Percentiles rank a stretch among this genome's conserved stretches.
Evolutionary conservation across 2,888 invertebrate species (phyloP).

Genomic region (Coecobrya sp.): DNA sequence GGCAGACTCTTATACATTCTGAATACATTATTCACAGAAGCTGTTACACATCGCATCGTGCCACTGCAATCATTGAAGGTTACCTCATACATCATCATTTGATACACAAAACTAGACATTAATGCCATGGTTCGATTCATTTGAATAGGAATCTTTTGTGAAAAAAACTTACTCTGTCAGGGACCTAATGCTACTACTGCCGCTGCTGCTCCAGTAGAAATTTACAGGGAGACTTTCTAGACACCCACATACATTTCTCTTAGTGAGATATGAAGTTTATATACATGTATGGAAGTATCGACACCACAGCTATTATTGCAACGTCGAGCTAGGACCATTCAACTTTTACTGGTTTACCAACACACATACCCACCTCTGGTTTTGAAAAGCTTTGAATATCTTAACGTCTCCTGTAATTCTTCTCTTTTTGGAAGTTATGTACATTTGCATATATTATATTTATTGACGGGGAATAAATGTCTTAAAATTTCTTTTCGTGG

Average conservation of each 20-base stretch:
- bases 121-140: slow-evolving; percentile 73
- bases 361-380: neutral
- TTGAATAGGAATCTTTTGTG: slow-evolving; percentile 59
- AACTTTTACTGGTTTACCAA: neutral
- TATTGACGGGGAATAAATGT: slow-evolving; percentile 68
- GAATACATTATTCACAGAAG: slow-evolving; percentile 53
- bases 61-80: slow-evolving; percentile 68
- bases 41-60: slow-evolving; percentile 55
- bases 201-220: neutral
- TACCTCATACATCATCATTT: slow-evolving; percentile 79
- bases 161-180: slow-evolving; percentile 27
- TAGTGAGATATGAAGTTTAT: neutral
- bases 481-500: slow-evolving; percentile 31
- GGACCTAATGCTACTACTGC: neutral
- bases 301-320: neutral
- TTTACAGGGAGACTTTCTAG: neutral
- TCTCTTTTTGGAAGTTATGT: slow-evolving; percentile 38
- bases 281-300: neutral
- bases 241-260: neutral
- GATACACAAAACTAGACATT: slow-evolving; percentile 68
- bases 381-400: slow-evolving; percentile 47
- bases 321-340: neutral
- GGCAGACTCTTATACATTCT: neutral
- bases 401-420: slow-evolving; percentile 37
- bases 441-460: slow-evolving; percentile 59